phyloP scores from a whole-genome alignment of 1,140 invertebrate genomes.

The Araneus ventricosus region DNA sequence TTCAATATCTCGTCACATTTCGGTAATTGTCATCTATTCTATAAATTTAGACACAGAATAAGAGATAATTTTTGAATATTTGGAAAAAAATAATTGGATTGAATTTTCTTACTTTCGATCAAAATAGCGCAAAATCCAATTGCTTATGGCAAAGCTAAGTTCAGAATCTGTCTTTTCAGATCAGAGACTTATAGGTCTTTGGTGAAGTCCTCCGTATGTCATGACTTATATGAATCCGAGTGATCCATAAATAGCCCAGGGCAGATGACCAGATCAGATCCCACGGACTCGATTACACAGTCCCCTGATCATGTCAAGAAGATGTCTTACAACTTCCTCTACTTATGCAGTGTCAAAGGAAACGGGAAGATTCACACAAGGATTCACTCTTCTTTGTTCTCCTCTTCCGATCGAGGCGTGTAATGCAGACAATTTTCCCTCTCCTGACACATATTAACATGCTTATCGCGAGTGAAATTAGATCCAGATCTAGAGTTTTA shows the following conservation, averaged over 20 bases:
- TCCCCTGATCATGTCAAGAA: neutral
- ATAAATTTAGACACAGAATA: too few relatives aligned
- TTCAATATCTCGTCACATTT: too few relatives aligned
- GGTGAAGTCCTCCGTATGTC: neutral
- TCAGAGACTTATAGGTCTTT: neutral
- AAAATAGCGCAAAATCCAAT: too few relatives aligned
- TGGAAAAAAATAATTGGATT: too few relatives aligned
- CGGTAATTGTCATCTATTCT: too few relatives aligned
- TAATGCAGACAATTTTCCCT: neutral
- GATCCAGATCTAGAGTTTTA: too few relatives aligned
- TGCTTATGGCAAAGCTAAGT: too few relatives aligned
- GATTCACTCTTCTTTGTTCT: neutral
- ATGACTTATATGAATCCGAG: neutral
- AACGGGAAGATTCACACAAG: slow-evolving; percentile 20
- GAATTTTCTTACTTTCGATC: too few relatives aligned
- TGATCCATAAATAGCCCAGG: neutral
- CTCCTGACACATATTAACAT: neutral
- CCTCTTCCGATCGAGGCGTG: neutral
- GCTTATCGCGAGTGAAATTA: neutral
- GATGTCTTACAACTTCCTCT: slow-evolving; percentile 20
- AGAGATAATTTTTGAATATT: too few relatives aligned
- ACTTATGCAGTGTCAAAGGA: slow-evolving; percentile 10
- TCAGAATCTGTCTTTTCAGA: neutral
- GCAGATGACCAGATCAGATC: neutral
- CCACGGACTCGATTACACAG: slow-evolving; percentile 12